Evolutionary conservation across 2,888 invertebrate genomes (phyloP).

Genomic region (Chrysodeixis includens): DNA sequence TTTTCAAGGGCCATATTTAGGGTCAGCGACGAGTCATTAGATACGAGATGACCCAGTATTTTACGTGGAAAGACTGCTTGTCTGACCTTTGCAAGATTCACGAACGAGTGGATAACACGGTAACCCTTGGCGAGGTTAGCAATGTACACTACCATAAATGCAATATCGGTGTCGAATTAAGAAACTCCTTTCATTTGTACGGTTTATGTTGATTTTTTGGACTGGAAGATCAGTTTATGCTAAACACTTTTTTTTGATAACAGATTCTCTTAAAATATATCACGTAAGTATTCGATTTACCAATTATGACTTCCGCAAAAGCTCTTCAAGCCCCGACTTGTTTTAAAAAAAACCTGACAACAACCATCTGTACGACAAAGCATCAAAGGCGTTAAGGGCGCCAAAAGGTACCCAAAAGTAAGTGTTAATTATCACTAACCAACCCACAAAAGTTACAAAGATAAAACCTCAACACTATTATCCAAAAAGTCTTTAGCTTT

Average conservation of each 20-base stretch:
- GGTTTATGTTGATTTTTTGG: too few relatives aligned
- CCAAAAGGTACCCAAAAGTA: not conserved
- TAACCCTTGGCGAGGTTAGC: not conserved
- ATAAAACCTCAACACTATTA: not conserved
- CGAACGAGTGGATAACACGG: not conserved
- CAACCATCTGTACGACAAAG: not conserved
- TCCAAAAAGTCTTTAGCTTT: conserved; percentile 14
- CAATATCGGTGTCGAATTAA: too few relatives aligned
- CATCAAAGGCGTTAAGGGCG: not conserved
- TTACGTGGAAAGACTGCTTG: not conserved
- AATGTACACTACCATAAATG: too few relatives aligned
- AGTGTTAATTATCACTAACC: not conserved
- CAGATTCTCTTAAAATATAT: too few relatives aligned
- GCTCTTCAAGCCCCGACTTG: not conserved
- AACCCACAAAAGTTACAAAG: not conserved
- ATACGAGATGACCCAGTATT: not conserved
- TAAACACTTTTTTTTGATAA: too few relatives aligned
- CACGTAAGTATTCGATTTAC: too few relatives aligned
- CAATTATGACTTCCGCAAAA: too few relatives aligned
- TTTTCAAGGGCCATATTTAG: not conserved
- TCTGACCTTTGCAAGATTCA: not conserved
- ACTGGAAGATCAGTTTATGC: too few relatives aligned
- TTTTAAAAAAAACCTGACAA: not conserved
- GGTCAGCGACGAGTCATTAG: not conserved
- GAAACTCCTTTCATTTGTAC: too few relatives aligned